phyloP scores from a whole-genome alignment of 2,797 vertebrate genomes.

The Anguilla obscura region DNA sequence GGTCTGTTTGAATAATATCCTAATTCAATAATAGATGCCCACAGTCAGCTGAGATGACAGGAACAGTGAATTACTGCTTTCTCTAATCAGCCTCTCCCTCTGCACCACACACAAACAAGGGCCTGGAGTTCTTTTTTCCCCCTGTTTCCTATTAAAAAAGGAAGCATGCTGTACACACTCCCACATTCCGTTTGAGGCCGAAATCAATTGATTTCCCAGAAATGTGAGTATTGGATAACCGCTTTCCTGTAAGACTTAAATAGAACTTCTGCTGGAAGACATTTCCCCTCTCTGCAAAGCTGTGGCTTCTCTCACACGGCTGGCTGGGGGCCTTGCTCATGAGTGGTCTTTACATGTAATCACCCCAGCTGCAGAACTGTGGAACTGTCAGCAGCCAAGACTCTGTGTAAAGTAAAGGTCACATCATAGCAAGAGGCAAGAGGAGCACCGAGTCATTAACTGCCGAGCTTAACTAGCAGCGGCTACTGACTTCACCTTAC shows the following conservation, averaged over 20 bases:
- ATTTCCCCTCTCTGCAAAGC: background rate
- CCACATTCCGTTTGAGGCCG: conserved; percentile 12
- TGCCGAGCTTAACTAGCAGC: background rate
- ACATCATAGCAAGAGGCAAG: background rate
- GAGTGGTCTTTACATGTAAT: background rate
- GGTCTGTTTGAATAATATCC: conserved; percentile 19
- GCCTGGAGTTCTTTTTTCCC: background rate
- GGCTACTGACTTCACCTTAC: background rate
- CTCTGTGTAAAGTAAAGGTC: background rate
- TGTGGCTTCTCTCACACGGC: background rate
- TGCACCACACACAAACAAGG: background rate
- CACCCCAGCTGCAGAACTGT: background rate
- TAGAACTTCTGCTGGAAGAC: conserved; percentile 13
- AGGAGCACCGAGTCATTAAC: background rate
- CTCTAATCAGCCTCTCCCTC: background rate
- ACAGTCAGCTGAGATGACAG: background rate
- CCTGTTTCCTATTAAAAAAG: background rate
- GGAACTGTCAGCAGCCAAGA: background rate
- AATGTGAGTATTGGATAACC: conserved; percentile 21
- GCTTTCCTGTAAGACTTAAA: conserved; percentile 17
- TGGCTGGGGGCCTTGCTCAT: background rate
- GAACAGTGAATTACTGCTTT: conserved; percentile 12
- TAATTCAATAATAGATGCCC: conserved; percentile 13
- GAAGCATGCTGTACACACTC: background rate
- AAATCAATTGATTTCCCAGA: conserved; percentile 15